A percentile compares a stretch with the other conserved stretches of the same genome.
Conservation (phyloP, 2,113 vertebrate genomes). For the Saimiri boliviensis region DNA sequence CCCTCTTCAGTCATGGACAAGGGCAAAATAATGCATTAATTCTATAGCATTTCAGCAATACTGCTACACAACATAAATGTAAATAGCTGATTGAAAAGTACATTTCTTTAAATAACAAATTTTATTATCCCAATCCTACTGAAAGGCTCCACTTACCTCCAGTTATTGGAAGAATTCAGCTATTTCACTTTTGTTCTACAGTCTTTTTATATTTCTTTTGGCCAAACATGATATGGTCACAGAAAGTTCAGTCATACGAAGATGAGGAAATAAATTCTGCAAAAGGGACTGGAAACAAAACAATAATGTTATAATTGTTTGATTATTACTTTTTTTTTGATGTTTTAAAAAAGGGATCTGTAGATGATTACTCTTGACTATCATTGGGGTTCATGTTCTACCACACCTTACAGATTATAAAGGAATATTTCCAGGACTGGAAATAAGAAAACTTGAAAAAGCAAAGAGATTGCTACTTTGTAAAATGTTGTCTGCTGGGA, state of each 20-base stretch:
- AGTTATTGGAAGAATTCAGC: neutral
- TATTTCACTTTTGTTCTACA: neutral
- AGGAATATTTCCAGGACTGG: neutral
- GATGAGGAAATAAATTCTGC: neutral
- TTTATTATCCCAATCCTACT: neutral
- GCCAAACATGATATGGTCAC: neutral
- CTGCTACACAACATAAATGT: neutral
- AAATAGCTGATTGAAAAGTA: neutral
- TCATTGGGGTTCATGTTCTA: neutral
- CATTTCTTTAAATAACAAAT: slow-evolving; percentile 7
- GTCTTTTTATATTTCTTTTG: neutral
- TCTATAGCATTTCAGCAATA: neutral
- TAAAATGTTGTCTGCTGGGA: neutral
- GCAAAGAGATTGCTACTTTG: neutral
- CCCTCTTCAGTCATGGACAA: neutral
- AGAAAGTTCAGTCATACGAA: neutral
- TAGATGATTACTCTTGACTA: neutral
- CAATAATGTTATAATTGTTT: neutral
- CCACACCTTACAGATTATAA: neutral
- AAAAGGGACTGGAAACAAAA: neutral
- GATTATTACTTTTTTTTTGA: neutral
- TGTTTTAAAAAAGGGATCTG: neutral
- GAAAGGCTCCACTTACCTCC: neutral
- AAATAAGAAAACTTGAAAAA: neutral
- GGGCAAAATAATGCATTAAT: slow-evolving; percentile 3